Evolutionary conservation across 2,888 invertebrate species (phyloP), one percentile per base, ranked within the genome.

Genomic region (Harpagoxenus sublaevis): DNA sequence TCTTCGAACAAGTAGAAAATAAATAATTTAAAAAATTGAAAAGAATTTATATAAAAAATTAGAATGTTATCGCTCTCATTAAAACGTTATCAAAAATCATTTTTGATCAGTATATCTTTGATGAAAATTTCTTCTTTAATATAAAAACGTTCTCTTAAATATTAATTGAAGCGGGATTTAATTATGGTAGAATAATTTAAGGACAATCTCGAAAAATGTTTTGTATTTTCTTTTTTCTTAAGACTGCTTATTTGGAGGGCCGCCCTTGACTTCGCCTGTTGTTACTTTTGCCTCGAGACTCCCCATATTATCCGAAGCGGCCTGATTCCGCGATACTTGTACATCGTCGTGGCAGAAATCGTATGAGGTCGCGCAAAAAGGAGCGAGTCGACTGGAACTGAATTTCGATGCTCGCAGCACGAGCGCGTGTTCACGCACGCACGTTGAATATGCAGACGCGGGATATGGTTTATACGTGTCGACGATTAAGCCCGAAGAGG

Each of bases 391-490:
- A 63, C 48, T 23, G 42, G 31, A 84, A 10, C 75, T 83, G 83
- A 88, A 84, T 86, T 83, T 65, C 63, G 87, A 88, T 85, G 88
- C 82, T 87, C 87, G 73, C 74, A 84, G 89, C 89, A 89, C 86
- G 89, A 85, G 87, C 88, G 78, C 82, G 85, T 53, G 75, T 48
- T 60, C 65, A 63, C 70, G 84, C 51, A 78, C 55, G 81, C 84
- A 84, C 81, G 89, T 93, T 94, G 93, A 94, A 94, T 94, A 94
- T 94, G 94, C 94, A 94, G 93, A 91, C 89, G 90, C 88, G 86
- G 86, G 90, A 92, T 94, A 94, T 94, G 94, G 92, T 94, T 94
- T 94, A 94, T 94, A 92, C 94, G 93, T 94, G 95, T 95, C 93
- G 93, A 89, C 93, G 95, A 95, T 95, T 94, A 94, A 94, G 92